These are phyloP conservation scores for Chrysolina oricalcia DNA, from an alignment of 2,888 invertebrate genomes.

Conservation along the genomic window DNA sequence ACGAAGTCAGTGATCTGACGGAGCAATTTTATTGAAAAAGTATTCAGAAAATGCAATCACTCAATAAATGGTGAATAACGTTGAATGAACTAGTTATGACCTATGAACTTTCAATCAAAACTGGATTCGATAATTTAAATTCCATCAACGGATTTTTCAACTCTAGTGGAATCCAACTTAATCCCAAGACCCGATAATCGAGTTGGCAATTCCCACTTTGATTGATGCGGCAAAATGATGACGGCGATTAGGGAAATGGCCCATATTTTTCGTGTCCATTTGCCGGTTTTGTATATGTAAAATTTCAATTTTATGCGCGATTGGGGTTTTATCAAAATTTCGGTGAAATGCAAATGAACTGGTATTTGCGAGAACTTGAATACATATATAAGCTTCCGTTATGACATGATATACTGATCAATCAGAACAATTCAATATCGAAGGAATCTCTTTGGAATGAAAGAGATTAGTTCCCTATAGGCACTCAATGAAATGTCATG, in stretches of 20 bases:
- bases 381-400: conserved; percentile 21
- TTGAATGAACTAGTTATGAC: no score
- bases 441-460: not conserved
- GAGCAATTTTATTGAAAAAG: no score
- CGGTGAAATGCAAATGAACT: conserved; percentile 36
- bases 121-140: no score
- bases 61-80: no score
- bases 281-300: not conserved
- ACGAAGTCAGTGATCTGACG: no score
- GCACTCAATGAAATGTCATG: not conserved
- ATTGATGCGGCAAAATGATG: not conserved
- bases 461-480: not conserved
- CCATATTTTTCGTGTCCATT: not conserved
- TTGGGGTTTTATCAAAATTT: conserved; percentile 32
- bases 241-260: not conserved
- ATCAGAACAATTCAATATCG: not conserved
- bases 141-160: no score
- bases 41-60: no score
- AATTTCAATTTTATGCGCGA: conserved; percentile 36
- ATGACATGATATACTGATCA: not conserved
- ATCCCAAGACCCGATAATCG: not conserved
- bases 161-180: not conserved
- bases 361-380: conserved; percentile 26
- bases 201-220: not conserved
- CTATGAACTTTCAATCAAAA: no score